Percentiles rank a stretch among this genome's conserved stretches.
phyloP scores from a whole-genome alignment of 2,888 invertebrate genomes.

The Amphipyra berbera region DNA sequence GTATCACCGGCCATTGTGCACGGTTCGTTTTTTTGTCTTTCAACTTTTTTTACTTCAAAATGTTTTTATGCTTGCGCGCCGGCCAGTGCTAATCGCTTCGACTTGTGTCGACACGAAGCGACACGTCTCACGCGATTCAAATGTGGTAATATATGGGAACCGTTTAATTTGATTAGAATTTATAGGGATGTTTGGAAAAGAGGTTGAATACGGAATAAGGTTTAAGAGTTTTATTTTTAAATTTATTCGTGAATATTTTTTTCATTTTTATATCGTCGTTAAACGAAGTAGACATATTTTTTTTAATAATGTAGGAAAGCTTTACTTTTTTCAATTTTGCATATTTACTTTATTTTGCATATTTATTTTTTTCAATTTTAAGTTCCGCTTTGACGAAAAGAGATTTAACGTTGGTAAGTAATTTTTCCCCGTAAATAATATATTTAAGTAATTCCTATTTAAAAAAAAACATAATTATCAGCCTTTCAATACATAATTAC shows the following conservation, averaged over 20 bases:
- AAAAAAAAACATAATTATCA: neutral
- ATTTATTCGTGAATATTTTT: no score
- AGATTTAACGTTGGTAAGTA: no score
- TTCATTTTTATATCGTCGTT: no score
- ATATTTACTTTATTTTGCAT: no score
- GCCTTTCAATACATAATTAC: slow-evolving; percentile 18
- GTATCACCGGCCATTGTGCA: slow-evolving; percentile 76
- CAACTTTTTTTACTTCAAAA: slow-evolving; percentile 37
- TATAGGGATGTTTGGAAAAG: slow-evolving; percentile 24
- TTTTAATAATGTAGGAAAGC: no score
- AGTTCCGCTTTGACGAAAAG: no score
- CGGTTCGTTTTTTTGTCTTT: slow-evolving; percentile 55
- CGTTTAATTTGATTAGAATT: slow-evolving; percentile 59
- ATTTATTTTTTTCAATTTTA: no score
- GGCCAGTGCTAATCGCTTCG: slow-evolving; percentile 72
- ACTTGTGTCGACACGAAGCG: slow-evolving; percentile 82
- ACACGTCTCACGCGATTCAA: slow-evolving; percentile 73
- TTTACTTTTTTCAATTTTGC: no score
- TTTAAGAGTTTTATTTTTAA: neutral
- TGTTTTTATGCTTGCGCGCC: slow-evolving; percentile 67
- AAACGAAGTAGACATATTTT: no score
- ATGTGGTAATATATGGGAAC: slow-evolving; percentile 36
- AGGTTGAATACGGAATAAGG: slow-evolving; percentile 6
- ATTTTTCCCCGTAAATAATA: no score
- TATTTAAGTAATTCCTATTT: no score